phyloP scores from a whole-genome alignment of 2,888 invertebrate genomes.

The Apodemia duryi region DNA sequence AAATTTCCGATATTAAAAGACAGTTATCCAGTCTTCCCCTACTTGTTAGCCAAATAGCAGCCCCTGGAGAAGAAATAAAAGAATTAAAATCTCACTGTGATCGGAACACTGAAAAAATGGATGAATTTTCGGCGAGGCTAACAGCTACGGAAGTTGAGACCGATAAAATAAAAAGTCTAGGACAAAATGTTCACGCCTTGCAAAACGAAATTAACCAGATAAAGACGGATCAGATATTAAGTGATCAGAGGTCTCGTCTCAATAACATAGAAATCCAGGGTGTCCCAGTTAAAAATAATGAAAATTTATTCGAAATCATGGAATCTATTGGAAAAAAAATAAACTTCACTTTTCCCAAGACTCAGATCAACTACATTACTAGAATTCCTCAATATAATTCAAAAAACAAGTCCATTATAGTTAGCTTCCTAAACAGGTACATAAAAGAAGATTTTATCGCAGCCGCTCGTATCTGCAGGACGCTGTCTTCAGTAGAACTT shows the following conservation, averaged over 20 bases:
- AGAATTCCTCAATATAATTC: not conserved
- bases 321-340: not conserved
- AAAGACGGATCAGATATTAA: too few species aligned
- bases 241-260: not conserved
- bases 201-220: too few species aligned
- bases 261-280: slow-evolving; percentile 1
- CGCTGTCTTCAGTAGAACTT: not conserved
- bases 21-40: slow-evolving; percentile 5
- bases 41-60: not conserved
- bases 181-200: too few species aligned
- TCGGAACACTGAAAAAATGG: not conserved
- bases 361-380: not conserved
- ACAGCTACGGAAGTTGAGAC: not conserved
- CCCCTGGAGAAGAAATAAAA: slow-evolving; percentile 12
- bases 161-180: not conserved
- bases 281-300: not conserved
- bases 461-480: not conserved
- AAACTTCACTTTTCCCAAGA: not conserved
- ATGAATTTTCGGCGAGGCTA: not conserved
- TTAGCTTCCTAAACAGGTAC: slow-evolving; percentile 6
- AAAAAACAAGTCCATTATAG: not conserved
- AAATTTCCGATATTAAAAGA: slow-evolving; percentile 1
- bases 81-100: not conserved
- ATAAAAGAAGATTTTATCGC: slow-evolving; percentile 11
- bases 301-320: not conserved